Evolutionary conservation across 1,140 invertebrate species (phyloP).

Genomic region (Tetramorium simillimum): DNA sequence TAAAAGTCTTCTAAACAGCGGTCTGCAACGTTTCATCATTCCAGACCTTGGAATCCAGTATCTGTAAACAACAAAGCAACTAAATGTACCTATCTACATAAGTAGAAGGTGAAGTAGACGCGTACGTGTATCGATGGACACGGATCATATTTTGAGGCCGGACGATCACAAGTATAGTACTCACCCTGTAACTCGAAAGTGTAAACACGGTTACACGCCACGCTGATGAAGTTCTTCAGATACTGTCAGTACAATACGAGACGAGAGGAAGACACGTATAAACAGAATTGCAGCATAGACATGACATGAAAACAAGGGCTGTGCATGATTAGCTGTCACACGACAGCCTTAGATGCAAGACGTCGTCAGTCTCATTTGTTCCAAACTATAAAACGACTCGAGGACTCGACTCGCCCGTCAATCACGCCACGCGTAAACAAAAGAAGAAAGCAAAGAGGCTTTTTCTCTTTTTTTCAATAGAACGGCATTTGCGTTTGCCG

Average conservation of each 20-base stretch:
- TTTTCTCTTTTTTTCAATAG: too few species aligned
- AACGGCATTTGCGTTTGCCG: too few species aligned
- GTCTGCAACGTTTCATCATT: not conserved
- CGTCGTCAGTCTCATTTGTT: too few species aligned
- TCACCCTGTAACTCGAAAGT: not conserved
- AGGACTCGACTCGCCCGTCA: too few species aligned
- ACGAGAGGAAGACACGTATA: too few species aligned
- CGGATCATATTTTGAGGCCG: not conserved
- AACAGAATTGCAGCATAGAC: not conserved
- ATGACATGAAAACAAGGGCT: not conserved
- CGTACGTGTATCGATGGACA: not conserved
- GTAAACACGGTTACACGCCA: not conserved
- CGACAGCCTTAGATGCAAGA: too few species aligned
- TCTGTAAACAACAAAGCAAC: conserved; percentile 14
- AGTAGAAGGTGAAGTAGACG: too few species aligned
- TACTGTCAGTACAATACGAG: too few species aligned
- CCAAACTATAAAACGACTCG: too few species aligned
- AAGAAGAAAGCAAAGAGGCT: too few species aligned
- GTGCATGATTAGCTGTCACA: not conserved
- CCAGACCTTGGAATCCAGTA: not conserved
- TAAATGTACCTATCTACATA: not conserved
- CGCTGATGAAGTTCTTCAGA: too few species aligned
- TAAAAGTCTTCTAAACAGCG: not conserved
- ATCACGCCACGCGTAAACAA: too few species aligned
- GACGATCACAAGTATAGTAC: not conserved